These are phyloP conservation scores for Odontophorus gujanensis DNA, from an alignment of 2,113 vertebrate species.

Conservation along the genomic window DNA sequence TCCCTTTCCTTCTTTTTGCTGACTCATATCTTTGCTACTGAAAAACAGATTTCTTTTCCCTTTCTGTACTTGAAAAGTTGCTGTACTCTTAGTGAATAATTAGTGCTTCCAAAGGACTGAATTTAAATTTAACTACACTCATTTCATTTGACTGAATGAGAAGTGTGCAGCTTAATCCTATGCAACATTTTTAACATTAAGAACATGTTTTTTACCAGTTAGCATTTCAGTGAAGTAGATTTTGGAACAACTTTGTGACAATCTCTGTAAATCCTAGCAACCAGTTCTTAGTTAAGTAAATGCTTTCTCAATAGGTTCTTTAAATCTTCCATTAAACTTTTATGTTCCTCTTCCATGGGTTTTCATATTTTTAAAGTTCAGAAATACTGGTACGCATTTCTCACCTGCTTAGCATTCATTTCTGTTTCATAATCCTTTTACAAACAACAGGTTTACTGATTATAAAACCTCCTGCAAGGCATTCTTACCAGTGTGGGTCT, in stretches of 20 bases:
- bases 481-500: constrained; percentile 52
- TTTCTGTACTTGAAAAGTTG: background rate
- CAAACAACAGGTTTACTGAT: constrained; percentile 74
- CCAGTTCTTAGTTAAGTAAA: constrained; percentile 38
- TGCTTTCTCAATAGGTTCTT: constrained; percentile 44
- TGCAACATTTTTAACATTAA: constrained; percentile 52
- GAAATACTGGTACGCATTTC: constrained; percentile 23
- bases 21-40: background rate
- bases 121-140: background rate
- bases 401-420: constrained; percentile 57
- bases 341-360: background rate
- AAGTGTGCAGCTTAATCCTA: constrained; percentile 48
- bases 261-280: constrained; percentile 73
- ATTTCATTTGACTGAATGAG: background rate
- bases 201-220: constrained; percentile 54
- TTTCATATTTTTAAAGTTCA: constrained; percentile 43
- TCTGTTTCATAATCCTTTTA: constrained; percentile 40
- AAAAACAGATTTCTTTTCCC: rapidly evolving
- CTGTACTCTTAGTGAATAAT: background rate
- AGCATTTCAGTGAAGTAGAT: constrained; percentile 45
- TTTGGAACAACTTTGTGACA: constrained; percentile 70
- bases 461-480: constrained; percentile 41
- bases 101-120: background rate
- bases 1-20: background rate
- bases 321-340: constrained; percentile 7